Base-by-base conservation (phyloP, 1,140 invertebrate species). In the Grapholita molesta region DNA sequence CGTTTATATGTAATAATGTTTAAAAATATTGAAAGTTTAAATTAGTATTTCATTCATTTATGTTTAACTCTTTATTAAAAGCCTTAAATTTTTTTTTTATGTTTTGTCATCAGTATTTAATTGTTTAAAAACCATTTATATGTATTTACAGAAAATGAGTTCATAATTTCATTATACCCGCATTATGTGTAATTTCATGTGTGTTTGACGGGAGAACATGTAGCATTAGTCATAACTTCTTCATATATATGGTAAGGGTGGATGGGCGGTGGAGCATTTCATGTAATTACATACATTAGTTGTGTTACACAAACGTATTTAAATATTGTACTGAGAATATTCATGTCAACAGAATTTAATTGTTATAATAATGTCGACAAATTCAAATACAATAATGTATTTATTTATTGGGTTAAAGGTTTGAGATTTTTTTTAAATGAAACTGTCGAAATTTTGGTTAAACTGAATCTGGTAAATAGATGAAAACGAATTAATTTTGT, bases 71-170 rank as follows among this genome's bases (percentile, higher is more conserved):
- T n/a, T n/a, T n/a, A n/a, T n/a, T n/a, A n/a, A n/a, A n/a, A n/a
- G n/a, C n/a, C n/a, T n/a, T n/a, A n/a, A n/a, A n/a, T n/a, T n/a
- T n/a, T n/a, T n/a, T n/a, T n/a, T n/a, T n/a, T n/a, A n/a, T n/a
- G n/a, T n/a, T n/a, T n/a, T n/a, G n/a, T n/a, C n/a, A n/a, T n/a
- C n/a, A n/a, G n/a, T n/a, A n/a, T n/a, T n/a, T n/a, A n/a, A n/a
- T n/a, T n/a, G n/a, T n/a, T n/a, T n/a, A n/a, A n/a, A 23, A 1
- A 7, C 0, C 4, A 3, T 61, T 61, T 25, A 61, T 15, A 28
- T 7, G 6, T 30, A 30, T 61, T 9, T 32, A 61, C 55, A 61
- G 55, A 61, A 61, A 28, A 61, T 61, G 55, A 61, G 55, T 61
- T 61, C 25, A 7, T n/a, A n/a, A 28, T 57, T 57, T 61, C 21